These are phyloP conservation scores for Micromesistius poutassou DNA, from an alignment of 2,797 vertebrate species.

Conservation along the genomic window DNA sequence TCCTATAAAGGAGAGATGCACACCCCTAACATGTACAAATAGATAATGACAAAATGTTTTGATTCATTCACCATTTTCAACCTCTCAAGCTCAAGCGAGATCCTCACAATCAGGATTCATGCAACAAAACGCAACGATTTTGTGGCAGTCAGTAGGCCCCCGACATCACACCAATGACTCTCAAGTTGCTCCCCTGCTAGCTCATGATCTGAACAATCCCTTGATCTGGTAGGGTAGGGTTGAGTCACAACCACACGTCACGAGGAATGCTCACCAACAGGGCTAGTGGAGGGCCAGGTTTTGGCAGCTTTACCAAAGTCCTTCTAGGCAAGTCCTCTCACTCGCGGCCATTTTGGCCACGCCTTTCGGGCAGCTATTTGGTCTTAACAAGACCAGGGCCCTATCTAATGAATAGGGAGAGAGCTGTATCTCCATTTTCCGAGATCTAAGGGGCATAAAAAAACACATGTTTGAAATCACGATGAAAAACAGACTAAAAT, in stretches of 20 bases:
- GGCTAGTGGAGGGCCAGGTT: neutral
- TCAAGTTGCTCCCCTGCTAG: neutral
- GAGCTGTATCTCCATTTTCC: too few relatives aligned
- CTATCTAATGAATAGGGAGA: too few relatives aligned
- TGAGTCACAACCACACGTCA: neutral
- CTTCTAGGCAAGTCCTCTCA: too few relatives aligned
- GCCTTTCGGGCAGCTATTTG: too few relatives aligned
- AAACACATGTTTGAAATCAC: too few relatives aligned
- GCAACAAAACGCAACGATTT: neutral
- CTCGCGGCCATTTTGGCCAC: too few relatives aligned
- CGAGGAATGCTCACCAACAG: neutral
- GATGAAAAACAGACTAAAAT: too few relatives aligned
- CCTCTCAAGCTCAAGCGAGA: neutral
- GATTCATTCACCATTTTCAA: neutral
- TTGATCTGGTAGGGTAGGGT: neutral
- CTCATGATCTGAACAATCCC: neutral
- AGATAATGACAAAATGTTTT: neutral
- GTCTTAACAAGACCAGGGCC: too few relatives aligned
- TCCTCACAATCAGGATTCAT: neutral
- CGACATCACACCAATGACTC: neutral
- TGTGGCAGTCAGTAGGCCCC: neutral
- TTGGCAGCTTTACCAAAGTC: neutral
- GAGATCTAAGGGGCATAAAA: too few relatives aligned
- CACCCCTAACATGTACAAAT: slow-evolving; percentile 8
- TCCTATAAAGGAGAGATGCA: too few relatives aligned